Evolutionary conservation across 2,888 invertebrate species (phyloP), one percentile per base, ranked within the genome.

Genomic region (Thera britannica): DNA sequence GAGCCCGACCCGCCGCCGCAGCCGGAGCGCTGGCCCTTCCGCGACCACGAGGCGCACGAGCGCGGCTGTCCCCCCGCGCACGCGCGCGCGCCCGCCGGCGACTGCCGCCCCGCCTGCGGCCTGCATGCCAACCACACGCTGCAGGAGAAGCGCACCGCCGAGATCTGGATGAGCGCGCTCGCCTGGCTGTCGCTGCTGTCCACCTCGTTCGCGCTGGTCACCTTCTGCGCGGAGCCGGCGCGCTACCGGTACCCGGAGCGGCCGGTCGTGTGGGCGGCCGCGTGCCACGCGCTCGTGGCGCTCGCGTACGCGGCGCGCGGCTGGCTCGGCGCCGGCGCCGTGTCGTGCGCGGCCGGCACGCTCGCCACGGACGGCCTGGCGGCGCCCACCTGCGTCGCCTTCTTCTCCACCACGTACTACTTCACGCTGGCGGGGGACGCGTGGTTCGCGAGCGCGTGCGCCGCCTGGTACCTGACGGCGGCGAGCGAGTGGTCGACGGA

Each of bases 401-500:
- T 96, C 84, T 97, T 97, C 89, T 94, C 97, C 11, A 90, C 96
- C 1, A 95, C 96, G 9, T 97, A 97, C 82, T 98, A 97, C 90
- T 95, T 97, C 81, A 96, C 96, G 46, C 90, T 97, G 80, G 97
- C 97, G 60, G 96, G 96, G 68, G 96, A 96, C 79, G 95, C 97
- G 70, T 98, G 98, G 98, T 98, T 98, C 96, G 95, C 97, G 2
- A 96, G 98, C 77, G 95, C 98, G 62, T 97, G 97, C 71, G 95
- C 98, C 59, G 97, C 98, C 66, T 98, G 98, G 97, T 97, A 97
- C 83, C 94, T 98, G 59, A 97, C 98, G 3, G 98, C 98, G 0
- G 97, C 97, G 56, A 97, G 98, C 84, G 98, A 98, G 84, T 98
- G 98, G 98, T 97, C 98, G 38, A 97, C 97, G 67, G 98, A 98